Percentiles rank a stretch among this genome's conserved stretches.
Evolutionary conservation across 2,797 vertebrate genomes (phyloP).

Genomic region (Sebastes steindachneri): DNA sequence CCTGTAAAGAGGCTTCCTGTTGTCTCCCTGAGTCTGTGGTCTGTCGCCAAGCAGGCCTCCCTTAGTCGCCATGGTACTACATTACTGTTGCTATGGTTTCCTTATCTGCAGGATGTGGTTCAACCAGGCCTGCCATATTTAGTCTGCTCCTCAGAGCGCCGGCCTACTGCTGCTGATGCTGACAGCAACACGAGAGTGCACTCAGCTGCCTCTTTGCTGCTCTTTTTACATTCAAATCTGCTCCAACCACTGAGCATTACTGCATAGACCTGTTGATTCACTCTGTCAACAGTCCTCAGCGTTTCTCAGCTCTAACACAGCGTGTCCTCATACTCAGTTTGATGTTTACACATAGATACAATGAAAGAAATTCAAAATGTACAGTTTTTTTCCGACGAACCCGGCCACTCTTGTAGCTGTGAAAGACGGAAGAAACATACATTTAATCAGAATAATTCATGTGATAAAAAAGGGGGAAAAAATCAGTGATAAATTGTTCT

Average conservation of each 20-base stretch:
- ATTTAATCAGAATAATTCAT: too few species aligned
- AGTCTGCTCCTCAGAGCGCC: conserved; percentile 52
- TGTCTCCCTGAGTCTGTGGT: conserved; percentile 38
- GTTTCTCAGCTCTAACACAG: background rate
- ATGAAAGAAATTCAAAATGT: background rate
- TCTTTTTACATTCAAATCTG: conserved; percentile 23
- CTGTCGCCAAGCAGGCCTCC: conserved; percentile 60
- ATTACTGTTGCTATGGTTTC: conserved; percentile 86
- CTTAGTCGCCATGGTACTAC: conserved; percentile 68
- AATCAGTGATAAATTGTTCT: too few species aligned
- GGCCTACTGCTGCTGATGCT: conserved; percentile 53
- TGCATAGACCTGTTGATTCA: conserved; percentile 1
- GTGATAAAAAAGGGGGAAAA: too few species aligned
- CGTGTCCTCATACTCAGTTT: background rate
- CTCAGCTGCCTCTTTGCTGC: conserved; percentile 26
- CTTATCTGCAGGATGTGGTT: conserved; percentile 79
- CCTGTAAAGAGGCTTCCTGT: conserved; percentile 34
- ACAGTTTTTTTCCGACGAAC: too few species aligned
- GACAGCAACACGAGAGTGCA: conserved; percentile 50
- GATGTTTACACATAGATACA: background rate
- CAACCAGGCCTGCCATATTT: conserved; percentile 79
- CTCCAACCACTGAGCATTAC: background rate
- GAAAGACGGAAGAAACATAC: too few species aligned
- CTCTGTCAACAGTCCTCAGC: background rate
- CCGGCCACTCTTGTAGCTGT: too few species aligned